Evolutionary conservation across 2,797 vertebrate genomes (phyloP), one percentile per base, ranked within the genome.

Genomic region (Semotilus atromaculatus): DNA sequence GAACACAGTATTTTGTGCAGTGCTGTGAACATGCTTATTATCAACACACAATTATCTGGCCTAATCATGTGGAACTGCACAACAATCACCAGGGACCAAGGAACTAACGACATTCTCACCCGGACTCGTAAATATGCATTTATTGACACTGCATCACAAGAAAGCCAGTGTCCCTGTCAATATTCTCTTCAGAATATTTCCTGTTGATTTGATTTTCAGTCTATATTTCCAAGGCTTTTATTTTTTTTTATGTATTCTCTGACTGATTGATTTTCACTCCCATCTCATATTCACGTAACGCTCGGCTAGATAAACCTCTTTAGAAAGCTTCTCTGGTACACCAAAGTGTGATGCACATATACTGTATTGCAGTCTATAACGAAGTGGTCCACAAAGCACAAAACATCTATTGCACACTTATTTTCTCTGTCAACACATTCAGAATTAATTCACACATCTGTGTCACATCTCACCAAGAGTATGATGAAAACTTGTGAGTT

Each of bases 11-110:
- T 99, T 98, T 97, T 97, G 96, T 97, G 96, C 95, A 94, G 95
- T 94, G 95, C 95, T 96, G 95, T 96, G 97, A 97, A 97, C 97
- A 97, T 96, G 97, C 97, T 98, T 94, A 94, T 97, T 98, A 98
- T 98, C 97, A 98, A 99, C 97, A 99, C 97, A 98, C 97, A 99
- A 99, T 99, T 98, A 99, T 99, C 97, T 98, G 96, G 96, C 96
- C 97, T 99, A 99, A 99, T 99, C 98, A 98, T 99, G 97, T 98
- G 97, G 98, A 99, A 99, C 97, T 97, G 96, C 97, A 96, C 97
- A 96, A 97, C 98, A 99, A 97, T 98, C 98, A 99, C 97, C 97
- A 97, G 97, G 97, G 98, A 97, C 97, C 97, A 97, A 97, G 96
- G 95, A 97, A 97, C 97, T 99, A 99, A 98, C 99, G 96, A 97